Evolutionary conservation across 2,888 invertebrate species (phyloP).

Genomic region (Drosophila pseudotakahashii): DNA sequence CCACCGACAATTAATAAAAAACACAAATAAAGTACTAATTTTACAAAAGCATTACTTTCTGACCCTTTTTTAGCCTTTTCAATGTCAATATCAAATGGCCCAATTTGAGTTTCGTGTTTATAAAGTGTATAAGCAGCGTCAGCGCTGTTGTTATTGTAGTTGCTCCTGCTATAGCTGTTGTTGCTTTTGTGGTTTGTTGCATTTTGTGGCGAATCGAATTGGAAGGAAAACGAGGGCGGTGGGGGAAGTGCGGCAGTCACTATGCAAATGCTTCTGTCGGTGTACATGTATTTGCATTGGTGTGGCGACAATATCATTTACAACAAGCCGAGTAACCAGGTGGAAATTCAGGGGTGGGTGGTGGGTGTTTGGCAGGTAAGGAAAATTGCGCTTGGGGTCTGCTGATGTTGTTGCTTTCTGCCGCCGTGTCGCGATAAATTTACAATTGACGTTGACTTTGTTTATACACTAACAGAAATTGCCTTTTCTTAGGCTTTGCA

Average conservation of each 20-base stretch:
- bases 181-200: slow-evolving; percentile 38
- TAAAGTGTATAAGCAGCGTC: slow-evolving; percentile 50
- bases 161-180: slow-evolving; percentile 27
- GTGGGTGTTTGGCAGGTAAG: slow-evolving; percentile 6
- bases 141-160: slow-evolving; percentile 44
- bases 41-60: background rate
- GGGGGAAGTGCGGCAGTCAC: slow-evolving; percentile 47
- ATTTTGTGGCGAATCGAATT: slow-evolving; percentile 53
- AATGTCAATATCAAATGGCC: slow-evolving; percentile 37
- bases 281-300: slow-evolving; percentile 40
- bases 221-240: slow-evolving; percentile 11
- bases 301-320: slow-evolving; percentile 74
- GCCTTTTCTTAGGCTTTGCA: too few species aligned
- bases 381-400: slow-evolving; percentile 21
- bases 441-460: slow-evolving; percentile 71
- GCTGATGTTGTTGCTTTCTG: slow-evolving; percentile 53
- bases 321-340: slow-evolving; percentile 57
- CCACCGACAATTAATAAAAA: background rate
- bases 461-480: slow-evolving; percentile 7
- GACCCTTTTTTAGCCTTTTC: slow-evolving; percentile 4
- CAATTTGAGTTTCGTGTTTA: slow-evolving; percentile 1
- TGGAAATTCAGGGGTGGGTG: slow-evolving; percentile 28
- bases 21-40: background rate
- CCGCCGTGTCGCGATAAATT: slow-evolving; percentile 73
- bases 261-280: slow-evolving; percentile 54